phyloP scores from a whole-genome alignment of 37 sponge, comb jelly and placozoan genomes.

The Crambe crambe region DNA sequence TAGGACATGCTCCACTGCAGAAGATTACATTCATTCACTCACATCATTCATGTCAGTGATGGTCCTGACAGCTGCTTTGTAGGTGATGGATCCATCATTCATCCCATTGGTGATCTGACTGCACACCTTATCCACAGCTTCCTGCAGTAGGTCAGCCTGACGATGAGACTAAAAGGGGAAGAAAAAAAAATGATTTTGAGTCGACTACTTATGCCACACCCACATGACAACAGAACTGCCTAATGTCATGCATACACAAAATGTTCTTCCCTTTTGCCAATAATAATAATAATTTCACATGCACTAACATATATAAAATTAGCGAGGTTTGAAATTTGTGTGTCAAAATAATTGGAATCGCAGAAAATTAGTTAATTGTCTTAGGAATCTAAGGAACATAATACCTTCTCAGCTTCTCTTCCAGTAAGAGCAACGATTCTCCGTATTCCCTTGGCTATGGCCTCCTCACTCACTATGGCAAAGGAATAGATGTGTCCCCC shows the following conservation, averaged over 20 bases:
- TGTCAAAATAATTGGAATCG: too few species aligned
- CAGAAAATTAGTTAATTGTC: background rate
- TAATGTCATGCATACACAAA: too few species aligned
- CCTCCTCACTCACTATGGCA: conserved; percentile 95
- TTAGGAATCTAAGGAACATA: too few species aligned
- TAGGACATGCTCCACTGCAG: too few species aligned
- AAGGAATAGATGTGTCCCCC: conserved; percentile 86
- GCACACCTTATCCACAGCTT: conserved; percentile 44
- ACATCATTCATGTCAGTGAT: conserved; percentile 74
- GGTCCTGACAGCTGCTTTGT: conserved; percentile 53
- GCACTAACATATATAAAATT: background rate
- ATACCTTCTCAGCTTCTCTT: conserved; percentile 75
- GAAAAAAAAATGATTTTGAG: too few species aligned
- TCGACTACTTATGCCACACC: too few species aligned
- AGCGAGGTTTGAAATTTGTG: background rate
- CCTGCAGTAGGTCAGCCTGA: conserved; percentile 45
- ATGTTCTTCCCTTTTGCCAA: too few species aligned
- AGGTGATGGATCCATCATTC: conserved; percentile 33
- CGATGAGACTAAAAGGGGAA: conserved; percentile 60
- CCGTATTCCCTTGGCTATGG: conserved; percentile 92
- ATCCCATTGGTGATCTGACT: conserved; percentile 21
- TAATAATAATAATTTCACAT: too few species aligned
- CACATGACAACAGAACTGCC: too few species aligned
- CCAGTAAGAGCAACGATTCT: conserved; percentile 97
- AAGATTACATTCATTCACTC: too few species aligned